Evolutionary conservation across 2,888 invertebrate genomes (phyloP).

Genomic region (Tridacna crocea): DNA sequence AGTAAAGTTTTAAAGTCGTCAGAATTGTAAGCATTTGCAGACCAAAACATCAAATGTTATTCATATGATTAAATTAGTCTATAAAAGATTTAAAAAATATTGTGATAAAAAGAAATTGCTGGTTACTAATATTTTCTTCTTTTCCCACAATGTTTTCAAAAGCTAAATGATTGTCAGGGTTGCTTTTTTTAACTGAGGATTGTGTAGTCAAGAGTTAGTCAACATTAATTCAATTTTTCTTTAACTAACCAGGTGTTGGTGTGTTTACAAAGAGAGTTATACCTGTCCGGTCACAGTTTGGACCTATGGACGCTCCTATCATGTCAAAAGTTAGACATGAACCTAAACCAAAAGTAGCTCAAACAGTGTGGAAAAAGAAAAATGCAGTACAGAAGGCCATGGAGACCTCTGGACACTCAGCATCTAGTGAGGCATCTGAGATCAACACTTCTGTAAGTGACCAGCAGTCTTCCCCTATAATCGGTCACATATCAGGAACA

Average conservation of each 20-base stretch:
- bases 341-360: conserved; percentile 38
- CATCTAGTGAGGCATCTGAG: conserved; percentile 33
- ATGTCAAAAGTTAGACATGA: conserved; percentile 41
- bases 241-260: conserved; percentile 63
- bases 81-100: not conserved
- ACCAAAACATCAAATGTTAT: too few species aligned
- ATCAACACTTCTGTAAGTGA: conserved; percentile 33
- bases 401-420: conserved; percentile 47
- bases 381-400: conserved; percentile 58
- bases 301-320: conserved; percentile 76
- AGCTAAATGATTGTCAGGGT: too few species aligned
- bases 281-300: conserved; percentile 78
- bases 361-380: conserved; percentile 61
- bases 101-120: not conserved
- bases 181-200: too few species aligned
- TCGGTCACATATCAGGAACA: conserved; percentile 23
- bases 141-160: not conserved
- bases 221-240: too few species aligned
- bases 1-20: too few species aligned
- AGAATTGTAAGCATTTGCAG: too few species aligned
- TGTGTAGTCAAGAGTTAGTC: too few species aligned
- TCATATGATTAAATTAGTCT: too few species aligned
- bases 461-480: conserved; percentile 41
- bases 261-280: conserved; percentile 78
- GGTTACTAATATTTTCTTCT: not conserved